Conservation (phyloP, 2,113 vertebrate species). For the Carassius gibelio region DNA sequence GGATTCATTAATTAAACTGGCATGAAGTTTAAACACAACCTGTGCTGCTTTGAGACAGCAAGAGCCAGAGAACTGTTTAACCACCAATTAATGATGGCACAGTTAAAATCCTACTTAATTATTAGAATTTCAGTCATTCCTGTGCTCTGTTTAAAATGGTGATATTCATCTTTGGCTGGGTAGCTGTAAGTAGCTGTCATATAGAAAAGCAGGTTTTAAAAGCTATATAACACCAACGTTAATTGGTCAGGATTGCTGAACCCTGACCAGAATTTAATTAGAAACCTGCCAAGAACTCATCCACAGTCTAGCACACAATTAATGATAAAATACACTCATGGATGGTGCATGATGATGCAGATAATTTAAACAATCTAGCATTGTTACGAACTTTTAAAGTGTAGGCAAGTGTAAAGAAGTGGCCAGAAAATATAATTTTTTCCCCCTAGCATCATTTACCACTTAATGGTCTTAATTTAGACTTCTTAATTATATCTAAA, state of each 20-base stretch:
- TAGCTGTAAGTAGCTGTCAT: neutral
- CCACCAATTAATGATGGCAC: neutral
- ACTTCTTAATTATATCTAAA: neutral
- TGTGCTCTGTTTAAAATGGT: neutral
- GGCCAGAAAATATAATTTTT: neutral
- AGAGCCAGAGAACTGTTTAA: neutral
- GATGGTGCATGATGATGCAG: slow-evolving; percentile 11
- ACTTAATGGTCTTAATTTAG: slow-evolving; percentile 27
- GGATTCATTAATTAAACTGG: slow-evolving; percentile 36
- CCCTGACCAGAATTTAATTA: slow-evolving; percentile 19
- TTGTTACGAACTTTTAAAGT: neutral
- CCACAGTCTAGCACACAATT: neutral
- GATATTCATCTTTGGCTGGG: neutral
- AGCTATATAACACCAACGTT: neutral
- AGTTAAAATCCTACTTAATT: neutral
- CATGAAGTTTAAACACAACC: slow-evolving; percentile 38
- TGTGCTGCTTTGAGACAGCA: slow-evolving; percentile 5
- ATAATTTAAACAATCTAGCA: neutral
- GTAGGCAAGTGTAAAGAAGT: slow-evolving; percentile 5
- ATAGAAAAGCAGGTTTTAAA: slow-evolving; percentile 7
- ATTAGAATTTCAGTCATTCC: neutral
- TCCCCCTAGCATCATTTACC: slow-evolving; percentile 12
- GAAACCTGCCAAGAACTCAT: neutral
- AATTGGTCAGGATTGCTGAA: slow-evolving; percentile 14
- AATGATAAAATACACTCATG: neutral